Conservation (phyloP, 2,113 vertebrate genomes). For the Menura novaehollandiae region DNA sequence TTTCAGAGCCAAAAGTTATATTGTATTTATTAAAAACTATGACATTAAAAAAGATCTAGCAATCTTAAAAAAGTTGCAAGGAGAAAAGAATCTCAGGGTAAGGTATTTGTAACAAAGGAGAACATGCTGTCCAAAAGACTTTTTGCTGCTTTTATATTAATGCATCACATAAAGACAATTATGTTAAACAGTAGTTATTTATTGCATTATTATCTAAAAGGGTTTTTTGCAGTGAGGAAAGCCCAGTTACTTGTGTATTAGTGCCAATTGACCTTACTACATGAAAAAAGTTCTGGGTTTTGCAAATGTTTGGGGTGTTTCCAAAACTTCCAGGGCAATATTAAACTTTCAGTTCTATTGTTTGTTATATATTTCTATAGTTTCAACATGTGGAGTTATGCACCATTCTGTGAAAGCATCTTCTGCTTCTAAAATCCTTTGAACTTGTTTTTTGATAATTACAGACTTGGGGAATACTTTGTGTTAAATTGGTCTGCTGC, state of each 20-base stretch:
- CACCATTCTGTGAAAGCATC: constrained; percentile 19
- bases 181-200: background rate
- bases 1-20: constrained; percentile 3
- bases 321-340: background rate
- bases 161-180: background rate
- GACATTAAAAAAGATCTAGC: background rate
- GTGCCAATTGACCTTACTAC: background rate
- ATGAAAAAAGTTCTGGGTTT: background rate
- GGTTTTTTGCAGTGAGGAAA: background rate
- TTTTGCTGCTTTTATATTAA: background rate
- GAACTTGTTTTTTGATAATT: constrained; percentile 12
- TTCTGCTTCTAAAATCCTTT: constrained; percentile 2
- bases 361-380: background rate
- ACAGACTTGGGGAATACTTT: constrained; percentile 22
- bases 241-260: background rate
- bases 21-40: background rate
- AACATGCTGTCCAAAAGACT: background rate
- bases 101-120: background rate
- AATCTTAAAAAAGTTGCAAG: background rate
- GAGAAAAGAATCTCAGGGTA: background rate
- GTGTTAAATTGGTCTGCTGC: constrained; percentile 33
- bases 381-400: background rate
- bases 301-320: background rate
- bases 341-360: background rate
- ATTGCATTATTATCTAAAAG: background rate